phyloP scores from a whole-genome alignment of 2,888 invertebrate genomes.

The Sphaerolaimus hirsutus region DNA sequence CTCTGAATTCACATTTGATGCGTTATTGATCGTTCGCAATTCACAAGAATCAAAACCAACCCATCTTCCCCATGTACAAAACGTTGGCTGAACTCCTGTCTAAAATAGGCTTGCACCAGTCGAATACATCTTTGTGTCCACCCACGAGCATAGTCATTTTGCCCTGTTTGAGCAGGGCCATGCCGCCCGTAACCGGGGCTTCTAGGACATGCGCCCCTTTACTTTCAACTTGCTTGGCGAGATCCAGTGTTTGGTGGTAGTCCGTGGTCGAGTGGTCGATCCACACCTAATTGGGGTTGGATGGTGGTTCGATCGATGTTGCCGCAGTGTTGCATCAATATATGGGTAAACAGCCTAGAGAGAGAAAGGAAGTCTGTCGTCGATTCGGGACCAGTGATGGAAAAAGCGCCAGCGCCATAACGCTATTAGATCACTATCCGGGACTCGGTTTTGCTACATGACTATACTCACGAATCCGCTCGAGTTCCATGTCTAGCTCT shows the following conservation, averaged over 20 bases:
- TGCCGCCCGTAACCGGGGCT: slow-evolving; percentile 2
- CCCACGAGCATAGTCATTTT: slow-evolving; percentile 2
- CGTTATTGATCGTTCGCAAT: too few species aligned
- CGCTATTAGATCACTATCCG: too few species aligned
- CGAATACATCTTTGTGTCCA: background rate
- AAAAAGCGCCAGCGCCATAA: too few species aligned
- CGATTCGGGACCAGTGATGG: too few species aligned
- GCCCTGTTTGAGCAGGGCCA: background rate
- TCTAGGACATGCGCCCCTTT: background rate
- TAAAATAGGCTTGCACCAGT: background rate
- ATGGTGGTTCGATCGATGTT: background rate
- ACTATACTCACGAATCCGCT: background rate
- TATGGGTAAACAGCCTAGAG: background rate
- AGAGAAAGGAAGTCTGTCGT: background rate
- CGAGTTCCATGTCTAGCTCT: too few species aligned
- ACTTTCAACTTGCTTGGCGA: background rate
- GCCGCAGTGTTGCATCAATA: background rate
- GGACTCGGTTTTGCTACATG: too few species aligned
- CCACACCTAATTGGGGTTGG: background rate
- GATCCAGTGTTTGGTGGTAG: slow-evolving; percentile 2
- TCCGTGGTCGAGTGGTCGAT: slow-evolving; percentile 4
- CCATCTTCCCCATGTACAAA: background rate
- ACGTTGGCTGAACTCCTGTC: background rate
- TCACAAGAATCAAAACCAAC: too few species aligned
- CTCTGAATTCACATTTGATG: too few species aligned